Base-by-base conservation (phyloP, 2,888 invertebrate genomes). In the Yponomeuta cagnagella region DNA sequence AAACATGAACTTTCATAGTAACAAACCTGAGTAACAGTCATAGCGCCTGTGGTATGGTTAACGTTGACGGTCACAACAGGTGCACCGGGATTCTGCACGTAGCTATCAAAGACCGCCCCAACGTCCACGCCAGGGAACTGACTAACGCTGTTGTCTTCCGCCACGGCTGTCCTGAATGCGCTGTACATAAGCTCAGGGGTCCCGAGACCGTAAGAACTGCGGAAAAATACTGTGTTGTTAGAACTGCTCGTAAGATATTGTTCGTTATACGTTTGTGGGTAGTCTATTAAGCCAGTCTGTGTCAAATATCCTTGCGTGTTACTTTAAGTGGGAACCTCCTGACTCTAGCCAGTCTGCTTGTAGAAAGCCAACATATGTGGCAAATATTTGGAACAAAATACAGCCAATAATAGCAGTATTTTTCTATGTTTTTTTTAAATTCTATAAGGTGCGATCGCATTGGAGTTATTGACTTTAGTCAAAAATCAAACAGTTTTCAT, bases 51-150 rank as follows among this genome's bases (percentile, higher is more conserved):
- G 0, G 71, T 68, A 72, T 83, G 85, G 74, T 93, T 79, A 2
- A 93, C 87, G 10, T 79, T 74, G 0, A 94, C 93, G 5, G 85
- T 89, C 0, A 95, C 75, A 0, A 95, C 88, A 0, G 95, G 95
- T 58, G 93, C 92, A 0, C 95, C 95, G 65, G 91, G 84, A 73
- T 94, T 93, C 70, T 93, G 90, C 0, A 94, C 93, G 95, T 95
- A 96, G 33, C 89, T 92, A 72, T 93, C 90, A 77, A 95, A 93
- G 1, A 95, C 85, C 3, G 73, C 75, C 43, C 89, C 84, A 10
- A 90, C 76, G n/a, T 88, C 85, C 0, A 86, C 76, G 37, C 74
- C 72, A 1, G 81, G 79, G 73, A 78, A 90, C 2, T 77, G 74
- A 1, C 72, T 73, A 68, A 84, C 89, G 0, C 77, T 74, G 4